Conservation (phyloP, 2,113 vertebrate species). For the Callorhinus ursinus region DNA sequence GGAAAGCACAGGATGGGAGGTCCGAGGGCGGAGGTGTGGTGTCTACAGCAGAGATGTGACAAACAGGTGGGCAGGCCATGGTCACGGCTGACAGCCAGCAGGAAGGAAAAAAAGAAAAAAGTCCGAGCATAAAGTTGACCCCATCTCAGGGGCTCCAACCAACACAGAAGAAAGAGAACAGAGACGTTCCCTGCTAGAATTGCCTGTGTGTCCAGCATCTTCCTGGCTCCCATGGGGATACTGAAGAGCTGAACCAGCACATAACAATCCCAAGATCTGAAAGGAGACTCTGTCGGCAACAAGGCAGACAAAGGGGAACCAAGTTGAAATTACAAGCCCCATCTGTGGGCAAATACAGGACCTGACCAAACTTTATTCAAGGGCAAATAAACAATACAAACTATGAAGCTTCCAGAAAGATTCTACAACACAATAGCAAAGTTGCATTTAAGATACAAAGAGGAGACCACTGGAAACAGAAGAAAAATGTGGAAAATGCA, state of each 20-base stretch:
- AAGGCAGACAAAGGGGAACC: background rate
- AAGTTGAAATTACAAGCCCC: background rate
- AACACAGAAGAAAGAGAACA: background rate
- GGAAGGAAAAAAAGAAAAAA: background rate
- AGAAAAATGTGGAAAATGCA: background rate
- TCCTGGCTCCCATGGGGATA: rapidly evolving
- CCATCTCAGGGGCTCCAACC: background rate
- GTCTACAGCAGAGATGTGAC: background rate
- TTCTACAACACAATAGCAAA: background rate
- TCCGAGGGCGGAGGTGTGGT: background rate
- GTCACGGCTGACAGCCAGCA: background rate
- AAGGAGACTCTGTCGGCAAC: background rate
- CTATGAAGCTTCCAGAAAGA: background rate
- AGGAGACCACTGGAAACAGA: background rate
- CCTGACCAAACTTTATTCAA: background rate
- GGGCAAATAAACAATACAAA: background rate
- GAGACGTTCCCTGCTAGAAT: background rate
- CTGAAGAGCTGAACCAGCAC: background rate
- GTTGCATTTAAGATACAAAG: background rate
- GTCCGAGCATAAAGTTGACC: background rate
- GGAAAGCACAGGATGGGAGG: background rate
- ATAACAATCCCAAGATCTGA: conserved; percentile 9
- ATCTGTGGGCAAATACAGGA: background rate
- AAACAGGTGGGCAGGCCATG: background rate
- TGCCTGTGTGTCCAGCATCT: background rate